Evolutionary conservation across 2,888 invertebrate species (phyloP), one percentile per base, ranked within the genome.

Genomic region (Tetragnatha montana): DNA sequence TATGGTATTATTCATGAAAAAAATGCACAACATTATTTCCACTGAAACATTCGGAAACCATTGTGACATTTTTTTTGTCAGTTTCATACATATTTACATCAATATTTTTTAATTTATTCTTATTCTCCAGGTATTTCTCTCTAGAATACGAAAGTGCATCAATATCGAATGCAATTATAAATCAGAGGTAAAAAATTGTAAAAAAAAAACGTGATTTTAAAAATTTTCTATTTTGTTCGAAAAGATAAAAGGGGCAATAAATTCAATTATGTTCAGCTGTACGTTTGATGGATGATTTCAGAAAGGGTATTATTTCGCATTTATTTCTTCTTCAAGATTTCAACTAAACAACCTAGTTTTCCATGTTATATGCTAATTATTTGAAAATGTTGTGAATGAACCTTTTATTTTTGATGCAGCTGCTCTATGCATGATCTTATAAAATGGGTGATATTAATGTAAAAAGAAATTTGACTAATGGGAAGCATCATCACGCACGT

Each of bases 161-260:
- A 35, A 35, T 35, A 35, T 4, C 35, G 2, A 35, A 2, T 35
- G 4, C 35, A 35, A 35, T 35, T 35, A 35, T 35, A 35, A 35
- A 35, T 4, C 35, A 35, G 35, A 35, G 35, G 35, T 35, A 35
- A 35, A 71, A 51, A 51, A 4, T 49, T 49, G 14, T 12, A 68
- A 35, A 82, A 68, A n/a, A 19, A 76, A 73, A 86, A 75, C 19
- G 51, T 22, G 68, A 84, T 19, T 70, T 17, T 35, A 10, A 70
- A n/a, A 50, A 50, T 69, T 76, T 71, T 49, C 21, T 60, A 14
- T 6, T 60, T 60, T 60, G 60, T 60, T 60, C 6, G 14, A 60
- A 60, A 14, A 14, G 6, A 60, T 1, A 60, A 60, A 60, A 6
- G 60, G 35, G 3, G 1, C 2, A 60, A 60, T 60, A 6, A 1